These are phyloP conservation scores for Triops cancriformis DNA, from an alignment of 1,140 invertebrate species.

Conservation along the genomic window DNA sequence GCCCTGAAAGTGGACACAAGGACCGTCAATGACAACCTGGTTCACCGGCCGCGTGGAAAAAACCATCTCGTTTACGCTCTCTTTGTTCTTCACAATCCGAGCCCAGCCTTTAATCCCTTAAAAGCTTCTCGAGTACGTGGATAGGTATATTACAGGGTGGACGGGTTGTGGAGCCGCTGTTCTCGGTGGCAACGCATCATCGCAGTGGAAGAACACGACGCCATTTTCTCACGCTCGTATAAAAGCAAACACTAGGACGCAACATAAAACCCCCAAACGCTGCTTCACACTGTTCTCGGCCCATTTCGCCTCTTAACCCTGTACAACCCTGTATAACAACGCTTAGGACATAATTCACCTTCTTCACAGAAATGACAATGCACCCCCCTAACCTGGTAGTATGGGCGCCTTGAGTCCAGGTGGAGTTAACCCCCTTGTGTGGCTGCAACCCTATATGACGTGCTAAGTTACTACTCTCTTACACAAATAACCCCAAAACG, in stretches of 20 bases:
- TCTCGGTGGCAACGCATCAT: not conserved
- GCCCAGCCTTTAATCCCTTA: not conserved
- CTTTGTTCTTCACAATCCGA: too few species aligned
- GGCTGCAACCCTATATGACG: too few species aligned
- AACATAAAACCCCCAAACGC: not conserved
- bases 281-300: not conserved
- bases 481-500: slow-evolving; percentile 18
- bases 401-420: too few species aligned
- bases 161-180: not conserved
- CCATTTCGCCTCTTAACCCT: not conserved
- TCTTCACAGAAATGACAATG: not conserved
- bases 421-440: too few species aligned
- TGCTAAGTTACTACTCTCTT: too few species aligned
- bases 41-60: too few species aligned
- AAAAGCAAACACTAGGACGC: not conserved
- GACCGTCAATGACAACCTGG: too few species aligned
- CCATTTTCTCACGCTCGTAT: not conserved
- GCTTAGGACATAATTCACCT: not conserved
- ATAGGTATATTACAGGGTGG: not conserved
- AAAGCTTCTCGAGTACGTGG: too few species aligned
- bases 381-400: not conserved
- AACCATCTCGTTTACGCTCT: too few species aligned
- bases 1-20: slow-evolving; percentile 13
- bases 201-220: not conserved
- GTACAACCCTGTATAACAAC: too few species aligned